Base-by-base conservation (phyloP, 1,140 invertebrate species). In the Ectropis grisescens region DNA sequence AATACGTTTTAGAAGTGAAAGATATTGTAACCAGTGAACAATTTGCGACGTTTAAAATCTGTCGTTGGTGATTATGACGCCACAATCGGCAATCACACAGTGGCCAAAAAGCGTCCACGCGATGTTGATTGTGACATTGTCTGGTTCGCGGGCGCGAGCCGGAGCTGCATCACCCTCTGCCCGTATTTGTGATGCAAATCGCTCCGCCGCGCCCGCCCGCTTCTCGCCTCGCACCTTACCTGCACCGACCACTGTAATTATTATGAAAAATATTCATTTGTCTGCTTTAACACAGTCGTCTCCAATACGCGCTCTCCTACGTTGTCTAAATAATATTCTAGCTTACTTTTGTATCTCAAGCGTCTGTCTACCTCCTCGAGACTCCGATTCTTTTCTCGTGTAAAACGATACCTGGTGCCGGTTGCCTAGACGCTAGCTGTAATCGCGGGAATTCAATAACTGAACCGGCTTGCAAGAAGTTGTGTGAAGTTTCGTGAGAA, bases 181-280 rank as follows among this genome's bases (percentile, higher is more conserved):
- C 69, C 65, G 58, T 60, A 80, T 80, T 80, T 80, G 75, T 67
- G 59, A 80, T 80, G 75, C 75, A 80, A 80, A 80, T 80, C 64
- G 62, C 65, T 60, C 58, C 58, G 57, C 68, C 41, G 43, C 58
- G 50, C 57, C n/a, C 47, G 46, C 52, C 3, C 16, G 8, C 16
- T 19, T 19, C 54, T 46, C 60, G 51, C 61, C 58, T 67, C 60
- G 59, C 62, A 54, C 68, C 59, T 66, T 66, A 65, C 68, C 66
- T 72, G 69, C 58, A 56, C 47, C 57, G 64, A 61, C 60, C 64
- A 47, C 54, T 50, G 47, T 64, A 67, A 74, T 78, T 78, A 78
- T 75, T 66, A 47, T 64, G 67, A 76, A 78, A 78, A 76, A 81
- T 81, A 78, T 72, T 76, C 76, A 69, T 72, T 71, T 71, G 59